Percentiles rank a stretch among this genome's conserved stretches.
Evolutionary conservation across 2,113 vertebrate genomes (phyloP).

Genomic region (Crocuta crocuta): DNA sequence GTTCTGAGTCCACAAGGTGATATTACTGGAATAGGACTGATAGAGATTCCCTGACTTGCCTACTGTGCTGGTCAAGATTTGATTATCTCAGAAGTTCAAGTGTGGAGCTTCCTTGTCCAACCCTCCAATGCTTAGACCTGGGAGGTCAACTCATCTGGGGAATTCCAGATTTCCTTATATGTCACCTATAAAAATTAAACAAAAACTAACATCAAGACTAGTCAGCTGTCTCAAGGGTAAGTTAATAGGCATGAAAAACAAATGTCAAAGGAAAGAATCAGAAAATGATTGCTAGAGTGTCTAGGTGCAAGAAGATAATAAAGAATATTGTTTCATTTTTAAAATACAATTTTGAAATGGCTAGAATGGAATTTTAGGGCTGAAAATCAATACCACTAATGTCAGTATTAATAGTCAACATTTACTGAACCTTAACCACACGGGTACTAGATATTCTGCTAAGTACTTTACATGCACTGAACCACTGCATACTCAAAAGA

Average conservation of each 20-base stretch:
- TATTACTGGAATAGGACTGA: neutral
- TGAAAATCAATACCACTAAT: constrained; percentile 29
- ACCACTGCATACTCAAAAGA: neutral
- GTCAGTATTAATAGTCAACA: neutral
- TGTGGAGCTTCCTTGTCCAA: neutral
- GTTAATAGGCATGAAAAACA: neutral
- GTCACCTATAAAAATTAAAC: neutral
- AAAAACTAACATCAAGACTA: neutral
- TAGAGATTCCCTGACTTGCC: neutral
- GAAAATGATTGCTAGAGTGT: neutral
- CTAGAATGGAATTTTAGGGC: neutral
- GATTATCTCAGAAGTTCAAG: neutral
- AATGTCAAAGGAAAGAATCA: neutral
- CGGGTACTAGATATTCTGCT: neutral
- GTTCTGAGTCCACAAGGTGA: neutral
- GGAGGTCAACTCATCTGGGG: neutral
- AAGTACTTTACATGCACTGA: neutral
- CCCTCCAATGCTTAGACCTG: neutral
- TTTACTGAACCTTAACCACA: neutral
- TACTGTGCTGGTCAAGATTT: neutral
- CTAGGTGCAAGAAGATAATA: neutral
- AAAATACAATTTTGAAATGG: neutral
- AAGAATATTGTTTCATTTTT: neutral
- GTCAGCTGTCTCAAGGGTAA: neutral
- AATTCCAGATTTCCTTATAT: neutral